Base-by-base conservation (phyloP, 2,888 invertebrate genomes). In the Drosophila mettleri region DNA sequence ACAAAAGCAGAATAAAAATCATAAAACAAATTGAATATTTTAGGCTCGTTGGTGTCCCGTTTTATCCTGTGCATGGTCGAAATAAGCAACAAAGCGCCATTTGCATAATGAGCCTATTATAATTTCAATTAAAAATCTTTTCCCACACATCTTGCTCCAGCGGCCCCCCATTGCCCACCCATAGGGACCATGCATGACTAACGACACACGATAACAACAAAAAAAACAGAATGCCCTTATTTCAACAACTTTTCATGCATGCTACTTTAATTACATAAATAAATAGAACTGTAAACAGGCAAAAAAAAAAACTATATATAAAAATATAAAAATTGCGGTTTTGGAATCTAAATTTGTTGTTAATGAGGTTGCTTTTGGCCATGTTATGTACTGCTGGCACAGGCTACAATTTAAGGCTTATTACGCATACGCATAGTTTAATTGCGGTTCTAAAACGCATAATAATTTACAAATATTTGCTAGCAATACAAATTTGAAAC, bases 61-160 rank as follows among this genome's bases (percentile, higher is more conserved):
- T 39, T 80, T 64, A 58, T 66, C 51, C 39, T 43, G 20, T 45
- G 16, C 16, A 14, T 16, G 31, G 43, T 12, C 27, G 33, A 69
- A 86, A 60, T 63, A 75, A 67, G 72, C 63, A 74, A 74, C 71
- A 67, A 65, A 63, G 53, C 54, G 22, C 48, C 65, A 83, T 88
- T 88, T 86, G 79, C 84, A 84, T 84, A 84, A 84, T 84, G 68
- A 88, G 87, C 63, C 84, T 84, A 84, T 84, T 84, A 84, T 88
- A 88, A 84, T 84, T 84, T 88, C 85, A 88, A 84, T 84, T 84
- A 88, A 84, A 84, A 84, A 74, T 81, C 75, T 55, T 18, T 12
- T 3, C 18, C 33, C 20, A n/a, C 14, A 41, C 22, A 2, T 9
- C 16, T 16, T 7, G 1, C 36, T 36, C 36, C 16, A 16, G 2